phyloP scores from a whole-genome alignment of 2,888 invertebrate genomes.

The Tachina fera region DNA sequence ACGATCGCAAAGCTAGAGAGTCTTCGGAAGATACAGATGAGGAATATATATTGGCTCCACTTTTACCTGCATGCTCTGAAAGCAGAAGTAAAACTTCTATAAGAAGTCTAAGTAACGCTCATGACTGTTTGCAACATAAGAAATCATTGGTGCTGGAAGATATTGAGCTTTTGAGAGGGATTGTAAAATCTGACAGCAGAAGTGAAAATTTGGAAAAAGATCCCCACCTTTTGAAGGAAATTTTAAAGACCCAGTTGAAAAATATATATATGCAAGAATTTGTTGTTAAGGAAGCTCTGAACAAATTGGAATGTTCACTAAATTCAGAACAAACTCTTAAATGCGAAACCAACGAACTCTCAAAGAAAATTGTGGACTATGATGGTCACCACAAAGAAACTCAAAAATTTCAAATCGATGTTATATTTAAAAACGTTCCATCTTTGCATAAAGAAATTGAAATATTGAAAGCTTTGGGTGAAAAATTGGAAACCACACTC shows the following conservation, averaged over 20 bases:
- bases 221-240: slow-evolving; percentile 74
- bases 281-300: slow-evolving; percentile 73
- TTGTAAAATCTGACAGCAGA: slow-evolving; percentile 75
- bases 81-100: slow-evolving; percentile 44
- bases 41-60: slow-evolving; percentile 70
- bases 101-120: slow-evolving; percentile 67
- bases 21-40: slow-evolving; percentile 65
- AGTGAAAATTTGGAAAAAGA: slow-evolving; percentile 72
- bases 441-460: slow-evolving; percentile 78
- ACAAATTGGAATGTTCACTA: slow-evolving; percentile 60
- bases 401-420: slow-evolving; percentile 74
- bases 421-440: slow-evolving; percentile 78
- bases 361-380: slow-evolving; percentile 31
- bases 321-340: background rate
- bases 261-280: slow-evolving; percentile 75
- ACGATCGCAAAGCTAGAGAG: background rate
- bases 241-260: slow-evolving; percentile 73
- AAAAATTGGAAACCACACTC: slow-evolving; percentile 77
- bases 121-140: slow-evolving; percentile 69
- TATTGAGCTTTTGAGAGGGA: slow-evolving; percentile 73
- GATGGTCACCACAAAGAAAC: background rate
- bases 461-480: slow-evolving; percentile 76
- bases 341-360: background rate
- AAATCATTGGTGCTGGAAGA: slow-evolving; percentile 71
- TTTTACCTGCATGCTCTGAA: slow-evolving; percentile 58